Base-by-base conservation (phyloP, 2,888 invertebrate genomes). In the Cheilosia urbana region DNA sequence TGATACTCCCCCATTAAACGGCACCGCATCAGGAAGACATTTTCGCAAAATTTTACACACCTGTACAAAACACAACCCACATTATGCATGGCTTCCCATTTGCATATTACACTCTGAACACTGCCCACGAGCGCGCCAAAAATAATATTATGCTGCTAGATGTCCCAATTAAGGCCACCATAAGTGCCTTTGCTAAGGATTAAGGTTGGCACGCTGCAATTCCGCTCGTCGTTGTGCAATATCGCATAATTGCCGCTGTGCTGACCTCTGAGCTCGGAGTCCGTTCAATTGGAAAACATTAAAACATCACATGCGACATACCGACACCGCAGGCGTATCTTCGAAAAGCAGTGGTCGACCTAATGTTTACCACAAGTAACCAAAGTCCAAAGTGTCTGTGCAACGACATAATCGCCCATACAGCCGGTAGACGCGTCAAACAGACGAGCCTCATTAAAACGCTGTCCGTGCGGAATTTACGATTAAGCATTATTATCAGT, bases 381-480 rank as follows among this genome's bases (percentile, higher is more conserved):
- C 66, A 27, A 62, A 55, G 47, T 19, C 66, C 66, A 27, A 62
- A 55, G 47, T 19, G 49, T 58, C 15, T 60, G 21, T 51, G 30
- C 51, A 60, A 27, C 37, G 60, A 30, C n/a, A 47, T 34, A 37
- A 51, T 51, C 53, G 34, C 47, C 30, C 30, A 2, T 30, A 24
- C 17, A 53, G 40, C 57, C 62, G 62, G 42, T 47, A 68, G 62
- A 57, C 65, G 62, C 66, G 57, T 65, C 78, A 83, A 63, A 63
- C 73, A 63, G 68, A 73, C 63, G 65, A 69, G 79, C 60, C 65
- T 76, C 79, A 84, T 84, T 79, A 84, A 84, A 79, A 84, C 66
- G 65, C 71, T 65, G 55, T 76, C 60, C 75, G 58, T n/a, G 63
- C 73, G 57, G 63, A 68, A 51, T 73, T 51, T 63, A 68, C 78